phyloP scores from a whole-genome alignment of 2,888 invertebrate genomes.

The Desoria tigrina region DNA sequence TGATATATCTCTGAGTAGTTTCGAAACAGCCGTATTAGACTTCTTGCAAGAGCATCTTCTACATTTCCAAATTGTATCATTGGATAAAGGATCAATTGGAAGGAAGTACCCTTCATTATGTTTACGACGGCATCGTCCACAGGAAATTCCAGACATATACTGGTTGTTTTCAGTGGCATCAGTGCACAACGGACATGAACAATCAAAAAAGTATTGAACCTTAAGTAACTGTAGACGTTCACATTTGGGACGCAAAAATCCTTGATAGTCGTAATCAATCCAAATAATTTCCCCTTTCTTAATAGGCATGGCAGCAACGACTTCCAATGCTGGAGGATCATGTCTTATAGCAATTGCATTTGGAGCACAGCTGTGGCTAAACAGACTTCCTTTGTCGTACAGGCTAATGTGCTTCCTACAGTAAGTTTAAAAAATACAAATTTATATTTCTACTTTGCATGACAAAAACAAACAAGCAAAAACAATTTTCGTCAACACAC shows the following conservation, averaged over 20 bases:
- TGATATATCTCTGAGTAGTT: neutral
- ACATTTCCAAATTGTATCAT: neutral
- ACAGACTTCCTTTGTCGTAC: neutral
- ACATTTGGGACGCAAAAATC: neutral
- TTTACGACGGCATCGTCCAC: neutral
- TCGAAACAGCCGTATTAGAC: neutral
- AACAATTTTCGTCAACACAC: no score
- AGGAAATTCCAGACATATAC: neutral
- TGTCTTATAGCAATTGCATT: neutral
- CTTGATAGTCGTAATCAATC: constrained; percentile 14
- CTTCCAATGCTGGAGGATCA: neutral
- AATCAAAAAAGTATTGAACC: neutral
- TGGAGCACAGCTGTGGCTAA: neutral
- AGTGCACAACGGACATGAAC: neutral
- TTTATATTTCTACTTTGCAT: no score
- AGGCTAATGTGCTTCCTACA: neutral
- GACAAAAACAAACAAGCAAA: no score
- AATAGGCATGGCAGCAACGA: neutral
- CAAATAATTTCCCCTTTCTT: constrained; percentile 19
- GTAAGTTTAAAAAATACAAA: neutral
- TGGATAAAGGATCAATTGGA: neutral
- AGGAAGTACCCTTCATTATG: neutral
- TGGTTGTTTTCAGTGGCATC: neutral
- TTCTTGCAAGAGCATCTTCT: neutral
- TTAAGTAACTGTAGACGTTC: constrained; percentile 10